phyloP scores from a whole-genome alignment of 1,140 invertebrate species.

The Chironomus tepperi region DNA sequence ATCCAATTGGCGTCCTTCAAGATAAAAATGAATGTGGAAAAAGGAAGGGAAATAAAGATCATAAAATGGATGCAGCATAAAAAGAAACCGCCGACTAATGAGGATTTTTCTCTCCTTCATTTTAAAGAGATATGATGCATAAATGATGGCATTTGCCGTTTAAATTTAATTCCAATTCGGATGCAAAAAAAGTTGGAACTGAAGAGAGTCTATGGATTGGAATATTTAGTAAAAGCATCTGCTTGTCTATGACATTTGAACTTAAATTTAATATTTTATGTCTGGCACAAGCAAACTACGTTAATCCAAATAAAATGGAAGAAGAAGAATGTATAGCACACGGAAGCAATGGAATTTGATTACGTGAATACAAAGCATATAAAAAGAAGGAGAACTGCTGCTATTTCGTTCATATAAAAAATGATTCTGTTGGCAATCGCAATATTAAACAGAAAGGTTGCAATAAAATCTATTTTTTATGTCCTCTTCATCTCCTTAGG shows the following conservation, averaged over 20 bases:
- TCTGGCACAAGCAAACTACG: no score
- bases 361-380: not conserved
- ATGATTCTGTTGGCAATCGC: not conserved
- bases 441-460: conserved; percentile 19
- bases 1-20: not conserved
- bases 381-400: not conserved
- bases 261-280: no score
- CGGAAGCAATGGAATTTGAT: not conserved
- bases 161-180: not conserved
- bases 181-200: not conserved
- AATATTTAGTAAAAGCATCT: no score
- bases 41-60: not conserved
- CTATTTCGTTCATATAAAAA: conserved; percentile 1
- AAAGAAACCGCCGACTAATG: not conserved
- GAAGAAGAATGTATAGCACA: no score
- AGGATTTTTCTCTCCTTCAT: not conserved
- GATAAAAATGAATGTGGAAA: not conserved
- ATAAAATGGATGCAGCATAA: not conserved
- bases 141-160: not conserved
- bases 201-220: no score
- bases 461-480: conserved; percentile 24
- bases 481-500: not conserved
- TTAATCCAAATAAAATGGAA: no score
- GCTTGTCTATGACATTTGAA: no score
- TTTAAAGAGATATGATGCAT: not conserved